These are phyloP conservation scores for Drosophila buzzatii DNA, from an alignment of 2,888 invertebrate species.

Conservation along the genomic window DNA sequence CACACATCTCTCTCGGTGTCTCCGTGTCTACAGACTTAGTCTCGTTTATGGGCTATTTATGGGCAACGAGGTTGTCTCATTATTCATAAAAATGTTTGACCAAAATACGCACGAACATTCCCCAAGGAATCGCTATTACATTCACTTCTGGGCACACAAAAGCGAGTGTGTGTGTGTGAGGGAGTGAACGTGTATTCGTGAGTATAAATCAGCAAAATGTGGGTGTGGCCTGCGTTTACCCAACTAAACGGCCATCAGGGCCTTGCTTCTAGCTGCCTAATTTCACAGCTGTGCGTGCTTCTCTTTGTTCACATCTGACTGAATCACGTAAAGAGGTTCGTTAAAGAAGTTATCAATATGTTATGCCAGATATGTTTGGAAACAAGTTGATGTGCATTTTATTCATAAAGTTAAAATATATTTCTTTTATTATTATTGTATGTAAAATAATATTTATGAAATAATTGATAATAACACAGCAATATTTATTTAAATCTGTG, in stretches of 20 bases:
- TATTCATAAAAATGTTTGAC: slow-evolving; percentile 71
- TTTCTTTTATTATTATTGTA: background rate
- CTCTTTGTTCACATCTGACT: slow-evolving; percentile 21
- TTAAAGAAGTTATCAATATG: slow-evolving; percentile 39
- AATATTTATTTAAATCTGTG: too few relatives aligned
- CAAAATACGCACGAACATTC: slow-evolving; percentile 47
- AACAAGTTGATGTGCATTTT: background rate
- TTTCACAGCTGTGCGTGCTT: slow-evolving; percentile 29
- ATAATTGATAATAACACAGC: too few relatives aligned
- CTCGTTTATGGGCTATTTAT: slow-evolving; percentile 70
- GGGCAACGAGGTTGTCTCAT: slow-evolving; percentile 62
- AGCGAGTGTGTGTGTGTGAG: background rate
- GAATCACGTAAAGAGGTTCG: slow-evolving; percentile 53
- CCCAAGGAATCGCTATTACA: slow-evolving; percentile 44
- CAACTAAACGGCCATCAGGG: slow-evolving; percentile 53
- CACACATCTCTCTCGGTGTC: slow-evolving; percentile 13
- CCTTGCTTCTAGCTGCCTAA: slow-evolving; percentile 7
- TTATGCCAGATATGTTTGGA: background rate
- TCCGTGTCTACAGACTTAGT: slow-evolving; percentile 19
- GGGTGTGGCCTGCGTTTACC: slow-evolving; percentile 42
- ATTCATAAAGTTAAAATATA: background rate
- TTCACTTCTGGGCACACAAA: slow-evolving; percentile 1
- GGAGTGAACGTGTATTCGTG: slow-evolving; percentile 14
- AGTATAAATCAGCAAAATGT: slow-evolving; percentile 59
- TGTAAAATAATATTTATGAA: background rate